Evolutionary conservation across 2,113 vertebrate genomes (phyloP).

Genomic region (Leiothrix lutea): DNA sequence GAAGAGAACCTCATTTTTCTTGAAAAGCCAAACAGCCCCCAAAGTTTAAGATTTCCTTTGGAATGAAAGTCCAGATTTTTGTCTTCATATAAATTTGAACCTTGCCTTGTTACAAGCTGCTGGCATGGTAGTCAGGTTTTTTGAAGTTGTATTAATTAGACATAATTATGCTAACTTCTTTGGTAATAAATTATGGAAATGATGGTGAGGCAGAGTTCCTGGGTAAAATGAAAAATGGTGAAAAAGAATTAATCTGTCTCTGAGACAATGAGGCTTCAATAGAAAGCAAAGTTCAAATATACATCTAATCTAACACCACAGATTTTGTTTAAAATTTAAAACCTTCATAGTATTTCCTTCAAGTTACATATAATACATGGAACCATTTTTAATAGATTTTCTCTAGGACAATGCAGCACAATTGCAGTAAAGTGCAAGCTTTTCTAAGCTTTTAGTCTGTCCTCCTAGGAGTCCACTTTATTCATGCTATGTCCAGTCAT

Average conservation of each 20-base stretch:
- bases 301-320: not conserved
- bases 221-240: not conserved
- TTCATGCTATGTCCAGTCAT: not conserved
- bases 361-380: not conserved
- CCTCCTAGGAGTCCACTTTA: not conserved
- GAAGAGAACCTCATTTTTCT: not conserved
- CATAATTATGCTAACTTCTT: not conserved
- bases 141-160: not conserved
- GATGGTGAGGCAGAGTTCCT: not conserved
- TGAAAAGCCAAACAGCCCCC: not conserved
- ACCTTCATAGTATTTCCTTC: not conserved
- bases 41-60: not conserved
- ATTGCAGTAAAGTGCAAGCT: not conserved
- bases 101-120: not conserved
- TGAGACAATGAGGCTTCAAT: not conserved
- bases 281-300: conserved; percentile 5
- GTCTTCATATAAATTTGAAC: not conserved
- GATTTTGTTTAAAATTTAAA: not conserved
- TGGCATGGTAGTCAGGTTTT: not conserved
- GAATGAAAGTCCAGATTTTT: not conserved
- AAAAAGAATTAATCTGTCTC: not conserved
- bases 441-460: not conserved
- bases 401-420: not conserved
- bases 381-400: not conserved
- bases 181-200: not conserved